Evolutionary conservation across 2,113 vertebrate genomes (phyloP).

Genomic region (Alligator sinensis): DNA sequence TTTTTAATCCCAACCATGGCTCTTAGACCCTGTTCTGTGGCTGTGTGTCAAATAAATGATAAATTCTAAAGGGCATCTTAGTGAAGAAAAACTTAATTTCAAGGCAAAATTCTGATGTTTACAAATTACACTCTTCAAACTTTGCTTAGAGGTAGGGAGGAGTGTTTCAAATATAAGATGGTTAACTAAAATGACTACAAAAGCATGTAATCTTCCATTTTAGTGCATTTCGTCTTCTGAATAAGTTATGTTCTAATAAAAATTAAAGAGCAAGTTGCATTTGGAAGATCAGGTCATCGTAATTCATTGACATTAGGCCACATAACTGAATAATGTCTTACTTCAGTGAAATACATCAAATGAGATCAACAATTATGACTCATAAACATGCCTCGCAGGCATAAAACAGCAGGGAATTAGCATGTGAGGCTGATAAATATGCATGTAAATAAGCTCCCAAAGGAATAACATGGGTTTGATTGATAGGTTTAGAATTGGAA

Average conservation of each 20-base stretch:
- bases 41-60: conserved; percentile 16
- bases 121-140: conserved; percentile 33
- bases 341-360: conserved; percentile 99
- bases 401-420: conserved; percentile 99
- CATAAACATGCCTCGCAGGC: conserved; percentile 99
- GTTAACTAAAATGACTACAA: conserved; percentile 60
- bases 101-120: conserved; percentile 30
- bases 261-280: conserved; percentile 92
- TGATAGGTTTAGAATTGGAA: conserved; percentile 99
- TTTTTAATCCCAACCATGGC: neutral
- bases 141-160: conserved; percentile 50
- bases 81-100: neutral
- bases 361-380: conserved; percentile 99
- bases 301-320: conserved; percentile 97
- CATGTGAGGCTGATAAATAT: conserved; percentile 99
- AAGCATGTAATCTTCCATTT: conserved; percentile 66
- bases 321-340: conserved; percentile 99
- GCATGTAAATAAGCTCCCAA: conserved; percentile 99
- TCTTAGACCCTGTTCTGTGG: neutral
- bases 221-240: conserved; percentile 63
- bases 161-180: conserved; percentile 62
- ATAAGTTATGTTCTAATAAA: conserved; percentile 81
- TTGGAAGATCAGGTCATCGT: conserved; percentile 93
- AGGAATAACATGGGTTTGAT: conserved; percentile 99
- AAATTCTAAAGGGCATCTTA: neutral